These are phyloP conservation scores for Chaetodon trifasciatus DNA, from an alignment of 2,797 vertebrate genomes.

Conservation along the genomic window DNA sequence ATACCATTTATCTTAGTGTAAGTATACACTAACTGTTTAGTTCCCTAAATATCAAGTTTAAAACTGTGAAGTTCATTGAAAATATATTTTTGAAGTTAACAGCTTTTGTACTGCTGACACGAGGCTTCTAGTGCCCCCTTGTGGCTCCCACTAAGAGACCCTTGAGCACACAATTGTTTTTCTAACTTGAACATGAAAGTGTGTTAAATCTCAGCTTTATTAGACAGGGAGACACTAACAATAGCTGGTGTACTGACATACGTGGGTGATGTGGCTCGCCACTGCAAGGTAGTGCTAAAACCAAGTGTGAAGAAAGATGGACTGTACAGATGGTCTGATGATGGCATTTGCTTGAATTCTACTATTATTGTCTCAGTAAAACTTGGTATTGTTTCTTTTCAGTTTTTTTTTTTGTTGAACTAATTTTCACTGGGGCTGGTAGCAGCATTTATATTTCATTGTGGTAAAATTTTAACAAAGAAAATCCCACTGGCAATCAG, in stretches of 20 bases:
- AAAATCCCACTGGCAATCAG: neutral
- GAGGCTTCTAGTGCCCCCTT: slow-evolving; percentile 15
- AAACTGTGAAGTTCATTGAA: neutral
- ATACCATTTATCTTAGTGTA: neutral
- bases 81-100: neutral
- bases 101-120: neutral
- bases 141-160: slow-evolving; percentile 5
- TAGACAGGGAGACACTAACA: slow-evolving; percentile 25
- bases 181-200: neutral
- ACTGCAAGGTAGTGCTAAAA: slow-evolving; percentile 34
- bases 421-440: neutral
- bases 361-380: slow-evolving; percentile 29
- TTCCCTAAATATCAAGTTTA: neutral
- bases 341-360: slow-evolving; percentile 23
- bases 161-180: neutral
- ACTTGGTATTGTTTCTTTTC: slow-evolving; percentile 6
- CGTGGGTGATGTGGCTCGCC: slow-evolving; percentile 37
- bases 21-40: neutral
- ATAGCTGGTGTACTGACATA: slow-evolving; percentile 22
- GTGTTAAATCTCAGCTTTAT: slow-evolving; percentile 20
- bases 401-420: neutral
- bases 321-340: slow-evolving; percentile 41
- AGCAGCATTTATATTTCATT: neutral
- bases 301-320: slow-evolving; percentile 43
- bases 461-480: neutral